Evolutionary conservation across 2,888 invertebrate species (phyloP).

Genomic region (Sacculina carcini): DNA sequence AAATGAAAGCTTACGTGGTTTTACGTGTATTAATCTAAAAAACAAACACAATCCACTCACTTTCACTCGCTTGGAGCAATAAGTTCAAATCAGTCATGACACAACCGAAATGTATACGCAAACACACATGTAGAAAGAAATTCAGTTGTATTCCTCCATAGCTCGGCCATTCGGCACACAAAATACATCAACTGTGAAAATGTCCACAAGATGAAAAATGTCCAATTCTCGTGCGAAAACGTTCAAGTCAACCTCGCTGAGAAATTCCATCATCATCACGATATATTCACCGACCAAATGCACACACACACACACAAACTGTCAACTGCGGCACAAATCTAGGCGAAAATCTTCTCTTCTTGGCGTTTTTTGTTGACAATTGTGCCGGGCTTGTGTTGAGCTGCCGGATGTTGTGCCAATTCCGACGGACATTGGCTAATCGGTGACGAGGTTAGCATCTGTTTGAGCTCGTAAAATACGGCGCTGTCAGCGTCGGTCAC

Average conservation of each 20-base stretch:
- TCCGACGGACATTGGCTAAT: conserved; percentile 88
- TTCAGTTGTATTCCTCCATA: too few relatives aligned
- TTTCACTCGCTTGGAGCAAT: too few relatives aligned
- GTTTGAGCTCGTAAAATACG: conserved; percentile 90
- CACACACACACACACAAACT: neutral
- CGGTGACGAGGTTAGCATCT: conserved; percentile 60
- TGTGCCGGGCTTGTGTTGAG: conserved; percentile 87
- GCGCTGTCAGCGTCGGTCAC: conserved; percentile 86
- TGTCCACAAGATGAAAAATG: neutral
- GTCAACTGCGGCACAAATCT: conserved; percentile 15
- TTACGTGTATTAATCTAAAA: too few relatives aligned
- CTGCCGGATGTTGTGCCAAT: conserved; percentile 89
- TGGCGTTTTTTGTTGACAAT: conserved; percentile 65
- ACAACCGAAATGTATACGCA: too few relatives aligned
- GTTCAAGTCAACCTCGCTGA: neutral
- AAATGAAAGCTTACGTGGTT: too few relatives aligned
- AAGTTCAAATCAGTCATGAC: too few relatives aligned
- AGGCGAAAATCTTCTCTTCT: conserved; percentile 86
- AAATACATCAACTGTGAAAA: neutral
- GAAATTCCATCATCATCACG: neutral
- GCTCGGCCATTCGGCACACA: too few relatives aligned
- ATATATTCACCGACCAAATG: neutral
- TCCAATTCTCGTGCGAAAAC: neutral
- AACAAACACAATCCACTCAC: too few relatives aligned
- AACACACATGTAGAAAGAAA: too few relatives aligned